A percentile compares a stretch with the other conserved stretches of the same genome.
Conservation (phyloP, 2,113 vertebrate genomes). For the Burhinus bistriatus region DNA sequence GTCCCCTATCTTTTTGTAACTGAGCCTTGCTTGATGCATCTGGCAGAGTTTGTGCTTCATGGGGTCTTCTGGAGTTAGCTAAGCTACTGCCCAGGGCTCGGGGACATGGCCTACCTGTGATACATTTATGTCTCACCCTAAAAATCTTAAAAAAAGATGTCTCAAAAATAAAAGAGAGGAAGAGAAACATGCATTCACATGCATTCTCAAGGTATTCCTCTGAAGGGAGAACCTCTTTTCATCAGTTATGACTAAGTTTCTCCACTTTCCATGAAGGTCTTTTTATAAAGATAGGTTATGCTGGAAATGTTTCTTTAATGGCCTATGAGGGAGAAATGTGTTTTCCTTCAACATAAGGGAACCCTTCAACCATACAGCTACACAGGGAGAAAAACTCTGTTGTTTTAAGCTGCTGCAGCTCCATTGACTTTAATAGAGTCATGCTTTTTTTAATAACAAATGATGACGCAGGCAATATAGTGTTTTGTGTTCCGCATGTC, state of each 20-base stretch:
- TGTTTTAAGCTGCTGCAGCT: not conserved
- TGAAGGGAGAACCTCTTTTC: not conserved
- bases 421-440: not conserved
- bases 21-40: not conserved
- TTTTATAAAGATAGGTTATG: not conserved
- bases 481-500: not conserved
- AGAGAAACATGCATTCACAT: not conserved
- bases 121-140: not conserved
- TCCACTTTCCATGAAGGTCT: not conserved
- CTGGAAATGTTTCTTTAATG: not conserved
- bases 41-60: not conserved
- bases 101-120: not conserved
- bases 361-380: not conserved
- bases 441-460: not conserved
- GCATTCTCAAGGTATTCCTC: not conserved
- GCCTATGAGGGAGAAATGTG: not conserved
- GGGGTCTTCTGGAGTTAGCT: not conserved
- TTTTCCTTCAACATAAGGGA: not conserved
- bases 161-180: not conserved
- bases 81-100: fast-evolving
- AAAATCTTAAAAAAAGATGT: not conserved
- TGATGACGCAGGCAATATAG: not conserved
- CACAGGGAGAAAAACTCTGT: not conserved
- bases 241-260: not conserved
- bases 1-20: not conserved